Percentiles rank a stretch among this genome's conserved stretches.
phyloP scores from a whole-genome alignment of 2,113 vertebrate species.

The Trogon melanurus region DNA sequence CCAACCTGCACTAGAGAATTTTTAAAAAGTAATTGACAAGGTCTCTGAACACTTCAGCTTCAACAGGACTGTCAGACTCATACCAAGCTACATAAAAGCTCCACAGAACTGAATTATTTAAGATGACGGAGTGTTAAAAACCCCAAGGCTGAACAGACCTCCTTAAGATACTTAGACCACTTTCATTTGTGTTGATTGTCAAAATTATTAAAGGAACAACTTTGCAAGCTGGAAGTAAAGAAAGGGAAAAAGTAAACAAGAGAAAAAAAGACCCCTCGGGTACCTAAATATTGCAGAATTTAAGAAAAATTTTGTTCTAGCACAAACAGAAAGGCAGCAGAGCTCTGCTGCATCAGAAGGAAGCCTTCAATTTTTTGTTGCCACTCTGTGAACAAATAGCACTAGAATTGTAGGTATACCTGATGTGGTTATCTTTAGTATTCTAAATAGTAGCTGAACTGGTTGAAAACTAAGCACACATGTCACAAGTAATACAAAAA shows the following conservation, averaged over 20 bases:
- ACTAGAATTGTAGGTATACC: neutral
- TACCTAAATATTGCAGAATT: neutral
- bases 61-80: neutral
- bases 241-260: neutral
- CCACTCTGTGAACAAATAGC: neutral
- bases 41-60: neutral
- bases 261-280: neutral
- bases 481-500: neutral
- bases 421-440: neutral
- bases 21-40: neutral
- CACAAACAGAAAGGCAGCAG: neutral
- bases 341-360: neutral
- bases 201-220: neutral
- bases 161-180: neutral
- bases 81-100: neutral
- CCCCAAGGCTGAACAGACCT: neutral
- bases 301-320: neutral
- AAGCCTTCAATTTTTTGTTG: neutral
- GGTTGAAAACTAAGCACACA: neutral
- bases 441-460: neutral
- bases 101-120: slow-evolving; percentile 32
- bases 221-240: neutral
- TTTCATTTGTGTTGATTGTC: neutral
- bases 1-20: neutral
- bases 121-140: neutral